Base-by-base conservation (phyloP, 2,113 vertebrate species). In the Oxygymnocypris stewartii region DNA sequence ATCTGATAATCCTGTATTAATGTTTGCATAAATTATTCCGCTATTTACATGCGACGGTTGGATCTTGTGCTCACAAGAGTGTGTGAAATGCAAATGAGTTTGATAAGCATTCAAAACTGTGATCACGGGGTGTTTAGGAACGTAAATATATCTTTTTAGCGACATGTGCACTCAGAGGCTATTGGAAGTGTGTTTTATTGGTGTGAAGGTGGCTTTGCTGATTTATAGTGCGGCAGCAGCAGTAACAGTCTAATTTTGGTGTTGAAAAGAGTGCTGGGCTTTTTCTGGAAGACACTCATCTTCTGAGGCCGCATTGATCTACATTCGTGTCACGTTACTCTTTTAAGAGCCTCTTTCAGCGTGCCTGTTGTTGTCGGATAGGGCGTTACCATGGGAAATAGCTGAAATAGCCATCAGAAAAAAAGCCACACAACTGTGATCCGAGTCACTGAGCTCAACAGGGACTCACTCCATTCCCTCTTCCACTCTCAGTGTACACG, bases 371-470 rank as follows among this genome's bases (percentile, higher is more conserved):
- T 85, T 87, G 63, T 79, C 57, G 74, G 84, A 88, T 86, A 51
- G 89, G 78, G 77, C 67, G 87, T 89, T 88, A 88, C 89, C 85
- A 89, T 87, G 89, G 90, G 89, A 90, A 91, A 90, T 88, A 83
- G 88, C 78, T 69, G 84, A 90, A 91, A 90, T 88, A 84, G 88
- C 83, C 79, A 78, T 89, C 51, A 57, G 35, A 84, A 87, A 83
- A 83, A 71, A 74, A 88, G 40, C 76, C 77, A 75, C 77, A 84
- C 61, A 44, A 79, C 20, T 25, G 83, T 85, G 84, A 87, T 83
- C 51, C 84, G 9, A n/a, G 7, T 14, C 31, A 86, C 89, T 84
- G 85, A 87, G 77, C 79, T 69, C 74, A 76, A 74, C 49, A n/a
- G 82, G 81, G 59, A 86, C 74, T 79, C 54, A 84, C 78, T 78